Percentiles rank a stretch among this genome's conserved stretches.
These are phyloP conservation scores for Tetramorium bicarinatum DNA, from an alignment of 2,888 invertebrate genomes.

Conservation along the genomic window DNA sequence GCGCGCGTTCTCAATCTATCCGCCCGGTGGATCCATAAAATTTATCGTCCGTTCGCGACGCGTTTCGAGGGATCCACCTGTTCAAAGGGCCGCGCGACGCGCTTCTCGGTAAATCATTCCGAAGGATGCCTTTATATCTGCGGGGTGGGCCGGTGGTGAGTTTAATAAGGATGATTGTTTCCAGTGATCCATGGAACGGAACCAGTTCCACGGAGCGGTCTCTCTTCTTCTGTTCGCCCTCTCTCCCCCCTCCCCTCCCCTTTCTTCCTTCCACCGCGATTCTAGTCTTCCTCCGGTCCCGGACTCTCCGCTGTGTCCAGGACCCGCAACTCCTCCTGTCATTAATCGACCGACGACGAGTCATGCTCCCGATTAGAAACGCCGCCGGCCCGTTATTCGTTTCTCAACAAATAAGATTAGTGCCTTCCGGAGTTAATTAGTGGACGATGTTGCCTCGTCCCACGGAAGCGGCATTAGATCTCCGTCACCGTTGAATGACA, in stretches of 20 bases:
- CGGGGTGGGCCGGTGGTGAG: conserved; percentile 75
- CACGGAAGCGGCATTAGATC: conserved; percentile 40
- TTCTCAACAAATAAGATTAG: conserved; percentile 74
- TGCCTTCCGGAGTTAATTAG: conserved; percentile 69
- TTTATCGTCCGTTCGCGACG: conserved; percentile 47
- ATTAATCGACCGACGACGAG: conserved; percentile 77
- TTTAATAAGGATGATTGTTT: conserved; percentile 83
- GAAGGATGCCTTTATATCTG: conserved; percentile 77
- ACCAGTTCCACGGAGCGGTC: conserved; percentile 73
- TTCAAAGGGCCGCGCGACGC: conserved; percentile 65
- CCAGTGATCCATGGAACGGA: conserved; percentile 78
- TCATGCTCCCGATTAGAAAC: conserved; percentile 78
- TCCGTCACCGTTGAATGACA: conserved; percentile 29
- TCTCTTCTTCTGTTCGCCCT: conserved; percentile 43
- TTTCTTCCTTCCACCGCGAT: not conserved
- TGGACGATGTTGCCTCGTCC: conserved; percentile 44
- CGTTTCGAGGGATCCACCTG: conserved; percentile 69
- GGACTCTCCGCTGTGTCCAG: conserved; percentile 41
- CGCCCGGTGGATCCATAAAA: conserved; percentile 49
- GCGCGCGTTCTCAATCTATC: conserved; percentile 49
- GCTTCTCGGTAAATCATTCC: conserved; percentile 79
- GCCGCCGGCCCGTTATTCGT: conserved; percentile 71
- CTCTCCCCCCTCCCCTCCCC: conserved; percentile 3
- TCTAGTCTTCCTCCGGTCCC: conserved; percentile 27
- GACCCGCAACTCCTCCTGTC: conserved; percentile 74